Conservation (phyloP, 2,113 vertebrate species). For the Syngnathoides biaculeatus region DNA sequence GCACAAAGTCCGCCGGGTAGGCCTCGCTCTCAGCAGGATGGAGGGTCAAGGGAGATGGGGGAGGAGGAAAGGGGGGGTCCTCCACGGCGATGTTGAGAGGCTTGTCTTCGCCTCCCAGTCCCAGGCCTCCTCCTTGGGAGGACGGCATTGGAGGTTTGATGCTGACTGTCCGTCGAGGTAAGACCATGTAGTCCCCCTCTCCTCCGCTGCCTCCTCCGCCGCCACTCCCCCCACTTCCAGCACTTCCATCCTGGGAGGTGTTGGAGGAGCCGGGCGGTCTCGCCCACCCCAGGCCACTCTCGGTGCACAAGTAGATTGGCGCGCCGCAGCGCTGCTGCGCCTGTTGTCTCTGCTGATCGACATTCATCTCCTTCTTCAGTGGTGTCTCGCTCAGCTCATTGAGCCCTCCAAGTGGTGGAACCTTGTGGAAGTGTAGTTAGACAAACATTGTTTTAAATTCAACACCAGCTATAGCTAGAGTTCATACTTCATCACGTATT, state of each 20-base stretch:
- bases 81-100: constrained; percentile 79
- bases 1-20: constrained; percentile 83
- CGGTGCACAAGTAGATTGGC: constrained; percentile 90
- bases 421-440: constrained; percentile 56
- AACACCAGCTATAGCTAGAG: neutral
- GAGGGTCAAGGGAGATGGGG: constrained; percentile 76
- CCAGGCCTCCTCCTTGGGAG: constrained; percentile 60
- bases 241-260: constrained; percentile 65
- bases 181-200: constrained; percentile 96
- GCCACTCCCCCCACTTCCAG: constrained; percentile 50
- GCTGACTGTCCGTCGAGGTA: constrained; percentile 88
- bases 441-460: neutral
- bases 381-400: constrained; percentile 82
- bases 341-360: constrained; percentile 77
- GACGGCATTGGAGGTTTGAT: constrained; percentile 80
- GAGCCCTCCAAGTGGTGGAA: constrained; percentile 81
- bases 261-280: constrained; percentile 67
- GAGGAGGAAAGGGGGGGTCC: constrained; percentile 81
- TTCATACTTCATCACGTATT: neutral
- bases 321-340: constrained; percentile 59
- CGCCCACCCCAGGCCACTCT: constrained; percentile 87
- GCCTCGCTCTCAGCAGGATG: constrained; percentile 78
- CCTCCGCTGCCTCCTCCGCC: constrained; percentile 59
- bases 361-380: constrained; percentile 80
- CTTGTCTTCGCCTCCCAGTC: constrained; percentile 79